phyloP scores from a whole-genome alignment of 2,113 vertebrate species.

The Gopherus evgoodei region DNA sequence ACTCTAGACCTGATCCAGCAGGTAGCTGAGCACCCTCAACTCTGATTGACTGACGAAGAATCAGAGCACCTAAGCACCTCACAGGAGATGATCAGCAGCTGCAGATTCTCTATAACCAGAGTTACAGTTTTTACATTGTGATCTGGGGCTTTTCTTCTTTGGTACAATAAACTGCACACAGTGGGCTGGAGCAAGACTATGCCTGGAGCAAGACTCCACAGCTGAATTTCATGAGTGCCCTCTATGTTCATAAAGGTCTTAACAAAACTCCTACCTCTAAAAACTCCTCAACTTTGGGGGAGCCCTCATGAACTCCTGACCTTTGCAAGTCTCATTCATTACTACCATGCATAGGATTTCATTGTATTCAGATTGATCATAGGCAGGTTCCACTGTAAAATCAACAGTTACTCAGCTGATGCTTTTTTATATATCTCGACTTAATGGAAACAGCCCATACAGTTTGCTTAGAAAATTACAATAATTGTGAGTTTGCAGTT shows the following conservation, averaged over 20 bases:
- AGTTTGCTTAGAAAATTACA: background rate
- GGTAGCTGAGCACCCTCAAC: background rate
- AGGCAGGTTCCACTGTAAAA: background rate
- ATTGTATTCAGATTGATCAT: background rate
- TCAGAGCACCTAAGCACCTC: conserved; percentile 6
- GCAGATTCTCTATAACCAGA: conserved; percentile 10
- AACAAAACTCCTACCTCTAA: background rate
- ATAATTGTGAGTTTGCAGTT: background rate
- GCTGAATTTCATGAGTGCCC: background rate
- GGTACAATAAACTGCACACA: background rate
- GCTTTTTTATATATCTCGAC: background rate
- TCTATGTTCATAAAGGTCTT: fast-evolving
- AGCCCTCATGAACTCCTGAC: background rate
- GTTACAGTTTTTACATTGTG: background rate
- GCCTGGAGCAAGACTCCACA: background rate
- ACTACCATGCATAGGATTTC: background rate
- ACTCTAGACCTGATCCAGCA: conserved; percentile 45
- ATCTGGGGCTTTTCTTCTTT: background rate
- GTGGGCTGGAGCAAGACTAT: background rate
- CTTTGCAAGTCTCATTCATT: background rate
- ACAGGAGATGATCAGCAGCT: conserved; percentile 45
- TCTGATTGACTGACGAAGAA: background rate
- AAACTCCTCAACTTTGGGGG: background rate
- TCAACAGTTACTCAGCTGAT: background rate
- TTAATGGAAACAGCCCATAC: background rate